Conservation (phyloP, 2,797 vertebrate species). For the Trematomus bernacchii region DNA sequence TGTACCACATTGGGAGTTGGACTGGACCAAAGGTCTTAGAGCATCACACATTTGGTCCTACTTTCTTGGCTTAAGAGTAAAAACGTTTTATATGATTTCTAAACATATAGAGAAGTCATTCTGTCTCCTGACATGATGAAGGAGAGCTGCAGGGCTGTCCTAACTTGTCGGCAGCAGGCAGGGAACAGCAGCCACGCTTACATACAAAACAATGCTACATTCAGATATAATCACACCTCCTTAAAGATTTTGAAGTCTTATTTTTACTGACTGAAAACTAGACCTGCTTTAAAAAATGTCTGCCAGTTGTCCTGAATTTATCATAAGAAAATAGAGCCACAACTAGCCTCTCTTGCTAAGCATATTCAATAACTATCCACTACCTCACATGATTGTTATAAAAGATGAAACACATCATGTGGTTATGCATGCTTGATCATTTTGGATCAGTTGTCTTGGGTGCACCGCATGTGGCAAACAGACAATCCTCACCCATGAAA, state of each 20-base stretch:
- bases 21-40: conserved; percentile 1
- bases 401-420: conserved; percentile 15
- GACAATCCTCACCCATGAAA: not conserved
- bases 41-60: not conserved
- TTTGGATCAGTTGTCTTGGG: conserved; percentile 21
- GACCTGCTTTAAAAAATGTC: not conserved
- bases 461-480: not conserved
- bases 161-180: conserved; percentile 34
- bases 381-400: not conserved
- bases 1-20: not conserved
- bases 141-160: conserved; percentile 30
- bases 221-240: too few species aligned
- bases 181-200: conserved; percentile 2
- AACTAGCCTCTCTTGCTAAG: not conserved
- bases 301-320: not conserved
- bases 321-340: not conserved
- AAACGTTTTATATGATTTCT: conserved; percentile 2
- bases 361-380: conserved; percentile 15
- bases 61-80: not conserved
- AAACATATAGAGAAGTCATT: not conserved
- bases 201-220: not conserved
- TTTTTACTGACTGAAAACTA: not conserved
- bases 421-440: conserved; percentile 40
- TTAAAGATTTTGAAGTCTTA: too few species aligned
- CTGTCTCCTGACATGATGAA: not conserved